These are phyloP conservation scores for Chironomus riparius DNA, from an alignment of 2,888 invertebrate genomes.

Conservation along the genomic window DNA sequence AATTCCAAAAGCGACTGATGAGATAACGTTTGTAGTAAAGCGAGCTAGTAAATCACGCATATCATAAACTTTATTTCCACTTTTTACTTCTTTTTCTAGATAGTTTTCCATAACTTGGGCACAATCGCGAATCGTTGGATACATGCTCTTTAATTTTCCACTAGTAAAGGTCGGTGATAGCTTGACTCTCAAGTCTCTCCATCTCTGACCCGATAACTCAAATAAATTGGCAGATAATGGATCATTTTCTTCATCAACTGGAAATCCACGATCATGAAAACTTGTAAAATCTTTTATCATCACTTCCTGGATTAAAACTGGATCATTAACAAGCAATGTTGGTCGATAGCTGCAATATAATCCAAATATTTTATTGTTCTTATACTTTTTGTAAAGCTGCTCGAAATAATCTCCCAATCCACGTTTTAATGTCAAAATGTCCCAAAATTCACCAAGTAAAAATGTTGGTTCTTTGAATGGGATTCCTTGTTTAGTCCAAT, in stretches of 20 bases:
- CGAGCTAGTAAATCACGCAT: conserved; percentile 36
- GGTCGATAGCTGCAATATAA: conserved; percentile 50
- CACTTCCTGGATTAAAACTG: conserved; percentile 49
- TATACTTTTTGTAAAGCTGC: conserved; percentile 49
- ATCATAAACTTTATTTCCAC: conserved; percentile 39
- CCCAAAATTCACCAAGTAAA: not conserved
- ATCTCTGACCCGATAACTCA: conserved; percentile 47
- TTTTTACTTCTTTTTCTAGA: conserved; percentile 36
- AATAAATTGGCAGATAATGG: conserved; percentile 50
- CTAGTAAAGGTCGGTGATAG: conserved; percentile 53
- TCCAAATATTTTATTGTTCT: conserved; percentile 42
- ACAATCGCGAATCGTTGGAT: conserved; percentile 46
- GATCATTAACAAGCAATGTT: conserved; percentile 48
- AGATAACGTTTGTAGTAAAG: conserved; percentile 37
- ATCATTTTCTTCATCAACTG: conserved; percentile 47
- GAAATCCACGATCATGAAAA: conserved; percentile 51
- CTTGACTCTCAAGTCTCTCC: conserved; percentile 50
- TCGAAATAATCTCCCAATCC: conserved; percentile 37
- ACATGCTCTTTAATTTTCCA: conserved; percentile 53
- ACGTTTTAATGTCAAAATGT: not conserved
- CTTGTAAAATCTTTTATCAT: conserved; percentile 50
- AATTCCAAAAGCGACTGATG: conserved; percentile 37
- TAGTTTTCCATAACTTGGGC: conserved; percentile 44
- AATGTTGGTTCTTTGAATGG: not conserved
- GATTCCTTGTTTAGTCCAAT: conserved; percentile 3